These are phyloP conservation scores for Cataglyphis rosenhaueri DNA, from an alignment of 2,888 invertebrate species.

Conservation along the genomic window DNA sequence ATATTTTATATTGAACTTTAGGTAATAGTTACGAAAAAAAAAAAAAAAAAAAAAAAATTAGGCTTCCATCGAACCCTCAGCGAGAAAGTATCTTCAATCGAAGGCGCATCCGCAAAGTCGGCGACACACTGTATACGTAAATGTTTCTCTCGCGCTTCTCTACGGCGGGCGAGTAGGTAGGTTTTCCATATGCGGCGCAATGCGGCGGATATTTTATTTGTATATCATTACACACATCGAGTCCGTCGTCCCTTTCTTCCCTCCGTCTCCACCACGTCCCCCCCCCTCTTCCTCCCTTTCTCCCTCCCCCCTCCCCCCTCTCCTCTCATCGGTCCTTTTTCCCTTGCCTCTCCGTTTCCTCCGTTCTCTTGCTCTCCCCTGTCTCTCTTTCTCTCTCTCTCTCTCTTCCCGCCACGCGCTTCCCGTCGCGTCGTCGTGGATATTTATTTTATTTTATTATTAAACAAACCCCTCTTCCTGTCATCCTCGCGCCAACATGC, in stretches of 20 bases:
- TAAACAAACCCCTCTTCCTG: conserved; percentile 63
- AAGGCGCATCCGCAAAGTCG: conserved; percentile 23
- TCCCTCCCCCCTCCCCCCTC: not conserved
- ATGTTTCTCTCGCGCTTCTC: conserved; percentile 39
- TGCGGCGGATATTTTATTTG: conserved; percentile 82
- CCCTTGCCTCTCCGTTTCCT: conserved; percentile 45
- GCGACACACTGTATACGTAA: conserved; percentile 59
- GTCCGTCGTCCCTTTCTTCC: conserved; percentile 65
- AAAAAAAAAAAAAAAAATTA: not conserved
- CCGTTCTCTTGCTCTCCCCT: conserved; percentile 49
- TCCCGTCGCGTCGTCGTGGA: conserved; percentile 49
- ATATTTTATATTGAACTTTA: not conserved
- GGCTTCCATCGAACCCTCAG: not conserved
- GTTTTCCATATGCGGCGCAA: conserved; percentile 70
- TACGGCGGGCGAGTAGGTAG: conserved; percentile 70
- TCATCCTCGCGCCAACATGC: conserved; percentile 48
- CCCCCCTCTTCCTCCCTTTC: conserved; percentile 7
- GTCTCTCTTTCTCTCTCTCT: conserved; percentile 58
- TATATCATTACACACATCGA: conserved; percentile 81
- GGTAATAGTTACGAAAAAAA: conserved; percentile 6
- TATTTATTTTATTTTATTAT: conserved; percentile 74
- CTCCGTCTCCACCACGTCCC: conserved; percentile 27
- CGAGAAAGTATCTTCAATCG: not conserved
- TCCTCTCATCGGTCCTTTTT: conserved; percentile 23
- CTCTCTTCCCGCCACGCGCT: conserved; percentile 22